Evolutionary conservation across 2,888 invertebrate genomes (phyloP).

Genomic region (Eristalis tenax): DNA sequence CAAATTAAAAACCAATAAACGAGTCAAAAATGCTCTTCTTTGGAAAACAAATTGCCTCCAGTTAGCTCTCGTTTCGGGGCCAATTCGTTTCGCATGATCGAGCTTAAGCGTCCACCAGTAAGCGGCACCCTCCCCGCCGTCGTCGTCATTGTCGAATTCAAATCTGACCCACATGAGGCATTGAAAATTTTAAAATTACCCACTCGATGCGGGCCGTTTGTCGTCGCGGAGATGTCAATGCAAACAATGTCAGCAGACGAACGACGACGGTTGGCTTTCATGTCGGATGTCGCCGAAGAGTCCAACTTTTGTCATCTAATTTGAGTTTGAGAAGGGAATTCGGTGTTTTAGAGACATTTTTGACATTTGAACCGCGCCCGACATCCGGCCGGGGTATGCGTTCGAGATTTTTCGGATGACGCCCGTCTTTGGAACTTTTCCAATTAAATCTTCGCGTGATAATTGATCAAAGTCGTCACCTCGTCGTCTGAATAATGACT

Average conservation of each 20-base stretch:
- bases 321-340: background rate
- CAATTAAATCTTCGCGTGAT: slow-evolving; percentile 51
- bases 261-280: no score
- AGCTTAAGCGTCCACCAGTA: slow-evolving; percentile 19
- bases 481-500: slow-evolving; percentile 44
- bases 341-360: background rate
- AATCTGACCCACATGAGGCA: slow-evolving; percentile 68
- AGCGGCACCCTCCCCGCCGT: slow-evolving; percentile 22
- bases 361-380: slow-evolving; percentile 5
- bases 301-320: background rate
- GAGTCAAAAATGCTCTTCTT: slow-evolving; percentile 45
- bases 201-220: slow-evolving; percentile 39
- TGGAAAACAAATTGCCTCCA: slow-evolving; percentile 41
- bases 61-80: slow-evolving; percentile 18
- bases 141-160: slow-evolving; percentile 6
- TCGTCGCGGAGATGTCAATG: background rate
- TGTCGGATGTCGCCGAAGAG: background rate
- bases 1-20: slow-evolving; percentile 69
- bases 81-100: slow-evolving; percentile 67
- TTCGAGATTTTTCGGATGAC: background rate
- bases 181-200: slow-evolving; percentile 64
- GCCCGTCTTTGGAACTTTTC: slow-evolving; percentile 3
- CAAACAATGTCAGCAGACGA: background rate
- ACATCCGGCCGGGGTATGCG: background rate
- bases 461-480: slow-evolving; percentile 59